Conservation (phyloP, 2,113 vertebrate species). For the Kryptolebias marmoratus region DNA sequence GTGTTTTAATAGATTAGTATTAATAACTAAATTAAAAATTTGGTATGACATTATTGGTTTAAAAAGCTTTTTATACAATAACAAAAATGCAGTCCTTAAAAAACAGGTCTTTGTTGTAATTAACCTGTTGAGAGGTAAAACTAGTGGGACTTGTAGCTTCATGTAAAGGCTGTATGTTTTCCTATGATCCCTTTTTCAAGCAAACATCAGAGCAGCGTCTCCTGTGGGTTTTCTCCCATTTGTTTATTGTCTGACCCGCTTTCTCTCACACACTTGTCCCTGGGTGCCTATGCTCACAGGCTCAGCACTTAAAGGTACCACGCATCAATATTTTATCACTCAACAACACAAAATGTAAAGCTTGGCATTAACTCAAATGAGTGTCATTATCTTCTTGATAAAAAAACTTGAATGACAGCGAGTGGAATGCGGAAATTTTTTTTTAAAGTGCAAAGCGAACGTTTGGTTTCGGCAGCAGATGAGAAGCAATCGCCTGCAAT, state of each 20-base stretch:
- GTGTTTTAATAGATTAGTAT: too few relatives aligned
- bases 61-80: too few relatives aligned
- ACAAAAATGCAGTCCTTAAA: not conserved
- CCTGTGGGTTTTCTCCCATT: slow-evolving; percentile 33
- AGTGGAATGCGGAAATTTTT: slow-evolving; percentile 1
- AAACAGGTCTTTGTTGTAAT: not conserved
- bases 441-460: slow-evolving; percentile 19
- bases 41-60: too few relatives aligned
- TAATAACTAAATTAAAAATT: too few relatives aligned
- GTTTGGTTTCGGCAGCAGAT: slow-evolving; percentile 22
- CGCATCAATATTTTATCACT: slow-evolving; percentile 42
- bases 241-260: slow-evolving; percentile 51
- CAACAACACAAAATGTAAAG: slow-evolving; percentile 32
- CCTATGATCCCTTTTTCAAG: slow-evolving; percentile 22
- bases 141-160: not conserved
- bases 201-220: slow-evolving; percentile 39
- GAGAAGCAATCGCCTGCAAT: slow-evolving; percentile 57
- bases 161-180: slow-evolving; percentile 19
- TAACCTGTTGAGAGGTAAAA: not conserved
- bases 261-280: slow-evolving; percentile 41
- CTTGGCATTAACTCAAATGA: slow-evolving; percentile 37
- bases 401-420: slow-evolving; percentile 13
- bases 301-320: slow-evolving; percentile 64
- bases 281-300: slow-evolving; percentile 52
- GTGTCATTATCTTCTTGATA: slow-evolving; percentile 13